These are phyloP conservation scores for Cacoxenus indagator DNA, from an alignment of 2,888 invertebrate genomes.

Conservation along the genomic window DNA sequence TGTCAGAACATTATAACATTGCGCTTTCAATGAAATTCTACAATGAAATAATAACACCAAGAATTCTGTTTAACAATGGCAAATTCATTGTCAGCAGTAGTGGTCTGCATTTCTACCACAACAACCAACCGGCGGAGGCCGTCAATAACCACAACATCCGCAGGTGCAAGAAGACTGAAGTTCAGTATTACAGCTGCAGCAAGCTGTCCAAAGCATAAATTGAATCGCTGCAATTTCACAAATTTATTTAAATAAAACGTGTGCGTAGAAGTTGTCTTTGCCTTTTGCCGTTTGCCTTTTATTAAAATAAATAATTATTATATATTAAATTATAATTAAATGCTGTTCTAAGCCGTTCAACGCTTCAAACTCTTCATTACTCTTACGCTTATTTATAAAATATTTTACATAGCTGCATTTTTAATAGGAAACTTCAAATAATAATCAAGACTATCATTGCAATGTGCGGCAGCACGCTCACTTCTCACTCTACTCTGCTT, in stretches of 20 bases:
- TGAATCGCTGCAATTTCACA: not conserved
- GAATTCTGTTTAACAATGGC: not conserved
- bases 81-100: not conserved
- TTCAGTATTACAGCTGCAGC: not conserved
- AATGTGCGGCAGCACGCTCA: not conserved
- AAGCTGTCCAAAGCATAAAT: not conserved
- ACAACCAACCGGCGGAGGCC: not conserved
- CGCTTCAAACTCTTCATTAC: too few species aligned
- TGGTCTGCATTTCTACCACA: not conserved
- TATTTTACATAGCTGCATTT: too few species aligned
- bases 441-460: constrained; percentile 43
- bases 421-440: constrained; percentile 12
- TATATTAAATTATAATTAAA: too few species aligned
- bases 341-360: too few species aligned
- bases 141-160: not conserved
- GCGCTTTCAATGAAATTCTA: not conserved
- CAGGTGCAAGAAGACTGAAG: not conserved
- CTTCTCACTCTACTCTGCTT: not conserved
- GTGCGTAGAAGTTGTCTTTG: too few species aligned
- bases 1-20: not conserved
- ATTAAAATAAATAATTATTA: too few species aligned
- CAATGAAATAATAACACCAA: not conserved
- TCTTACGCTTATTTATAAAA: too few species aligned
- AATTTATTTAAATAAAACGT: not conserved
- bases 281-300: too few species aligned